Percentiles rank a stretch among this genome's conserved stretches.
These are phyloP conservation scores for Gasteruption jaculator DNA, from an alignment of 2,888 invertebrate species.

Conservation along the genomic window DNA sequence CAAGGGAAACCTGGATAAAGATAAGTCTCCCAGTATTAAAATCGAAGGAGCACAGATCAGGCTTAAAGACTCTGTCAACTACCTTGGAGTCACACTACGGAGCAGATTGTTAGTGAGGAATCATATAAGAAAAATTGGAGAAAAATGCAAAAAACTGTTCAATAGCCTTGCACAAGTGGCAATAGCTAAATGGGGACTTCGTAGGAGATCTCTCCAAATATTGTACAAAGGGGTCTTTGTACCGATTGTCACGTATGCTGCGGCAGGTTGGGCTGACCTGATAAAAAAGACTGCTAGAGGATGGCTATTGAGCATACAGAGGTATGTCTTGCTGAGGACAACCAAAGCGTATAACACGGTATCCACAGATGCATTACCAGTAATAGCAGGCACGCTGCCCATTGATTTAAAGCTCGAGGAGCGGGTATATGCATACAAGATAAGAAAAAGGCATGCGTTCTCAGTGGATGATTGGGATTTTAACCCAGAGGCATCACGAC, in stretches of 20 bases:
- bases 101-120: neutral
- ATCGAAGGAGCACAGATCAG: neutral
- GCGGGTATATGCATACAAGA: too few species aligned
- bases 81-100: neutral
- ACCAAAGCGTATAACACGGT: neutral
- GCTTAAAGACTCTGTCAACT: neutral
- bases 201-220: neutral
- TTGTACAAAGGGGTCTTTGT: slow-evolving; percentile 4
- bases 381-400: neutral
- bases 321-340: neutral
- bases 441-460: too few species aligned
- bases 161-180: neutral
- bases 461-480: too few species aligned
- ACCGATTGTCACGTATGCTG: neutral
- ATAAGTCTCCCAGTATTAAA: neutral
- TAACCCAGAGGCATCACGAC: too few species aligned
- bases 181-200: slow-evolving; percentile 5
- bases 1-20: neutral
- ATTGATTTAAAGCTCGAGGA: neutral
- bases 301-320: neutral
- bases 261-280: slow-evolving; percentile 3
- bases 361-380: neutral
- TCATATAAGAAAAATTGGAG: neutral
- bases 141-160: neutral
- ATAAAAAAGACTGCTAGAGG: neutral